Conservation (phyloP, 1,140 invertebrate species). For the Drosophila chauvacae region DNA sequence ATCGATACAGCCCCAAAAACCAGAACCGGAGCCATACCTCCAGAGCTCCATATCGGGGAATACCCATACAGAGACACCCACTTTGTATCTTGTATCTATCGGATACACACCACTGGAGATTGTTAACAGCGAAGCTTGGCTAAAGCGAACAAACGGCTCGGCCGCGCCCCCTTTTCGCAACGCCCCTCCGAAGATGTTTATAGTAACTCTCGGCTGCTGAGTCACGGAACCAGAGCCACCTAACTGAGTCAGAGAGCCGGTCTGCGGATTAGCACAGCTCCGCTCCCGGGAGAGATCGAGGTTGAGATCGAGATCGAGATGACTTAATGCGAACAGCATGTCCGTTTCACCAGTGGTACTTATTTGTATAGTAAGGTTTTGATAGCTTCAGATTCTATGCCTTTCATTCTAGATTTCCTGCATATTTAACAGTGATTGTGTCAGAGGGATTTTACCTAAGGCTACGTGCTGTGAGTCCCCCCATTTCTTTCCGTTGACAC, state of each 20-base stretch:
- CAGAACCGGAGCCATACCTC: slow-evolving; percentile 54
- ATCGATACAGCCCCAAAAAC: slow-evolving; percentile 68
- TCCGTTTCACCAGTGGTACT: slow-evolving; percentile 45
- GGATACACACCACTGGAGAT: slow-evolving; percentile 30
- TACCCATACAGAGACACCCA: slow-evolving; percentile 25
- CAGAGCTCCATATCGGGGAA: slow-evolving; percentile 54
- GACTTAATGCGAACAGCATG: slow-evolving; percentile 72
- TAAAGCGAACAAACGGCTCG: slow-evolving; percentile 44
- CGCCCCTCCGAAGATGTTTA: slow-evolving; percentile 5
- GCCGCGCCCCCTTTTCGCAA: slow-evolving; percentile 28
- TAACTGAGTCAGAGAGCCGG: slow-evolving; percentile 70
- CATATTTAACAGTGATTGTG: background rate
- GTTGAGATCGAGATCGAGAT: slow-evolving; percentile 42
- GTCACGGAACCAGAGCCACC: slow-evolving; percentile 43
- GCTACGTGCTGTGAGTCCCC: slow-evolving; percentile 4
- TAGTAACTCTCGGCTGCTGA: slow-evolving; percentile 45
- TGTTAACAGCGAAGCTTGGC: slow-evolving; percentile 53
- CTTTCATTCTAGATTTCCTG: background rate
- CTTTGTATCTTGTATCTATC: slow-evolving; percentile 7
- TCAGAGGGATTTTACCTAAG: background rate
- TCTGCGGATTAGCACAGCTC: slow-evolving; percentile 54
- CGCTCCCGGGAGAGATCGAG: slow-evolving; percentile 8
- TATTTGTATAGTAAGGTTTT: background rate
- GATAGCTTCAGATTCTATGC: too few relatives aligned
- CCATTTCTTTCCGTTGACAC: slow-evolving; percentile 14